Percentiles rank a stretch among this genome's conserved stretches.
phyloP scores from a whole-genome alignment of 2,888 invertebrate genomes.

The Drosophila diplacantha region DNA sequence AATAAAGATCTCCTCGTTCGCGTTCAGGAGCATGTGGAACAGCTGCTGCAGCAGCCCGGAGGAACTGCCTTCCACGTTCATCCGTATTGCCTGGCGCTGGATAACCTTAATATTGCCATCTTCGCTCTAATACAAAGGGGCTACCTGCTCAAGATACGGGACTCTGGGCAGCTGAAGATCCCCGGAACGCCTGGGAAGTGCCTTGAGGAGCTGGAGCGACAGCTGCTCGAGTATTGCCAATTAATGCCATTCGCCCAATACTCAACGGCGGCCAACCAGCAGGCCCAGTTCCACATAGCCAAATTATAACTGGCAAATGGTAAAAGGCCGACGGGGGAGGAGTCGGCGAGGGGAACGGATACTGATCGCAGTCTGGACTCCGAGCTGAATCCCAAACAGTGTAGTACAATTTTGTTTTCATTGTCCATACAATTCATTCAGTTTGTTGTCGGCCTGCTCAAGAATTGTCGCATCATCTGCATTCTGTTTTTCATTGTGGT shows the following conservation, averaged over 20 bases:
- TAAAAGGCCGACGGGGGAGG: conserved; percentile 20
- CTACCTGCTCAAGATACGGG: conserved; percentile 66
- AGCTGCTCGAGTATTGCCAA: conserved; percentile 72
- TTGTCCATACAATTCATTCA: conserved; percentile 46
- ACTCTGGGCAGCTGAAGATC: conserved; percentile 60
- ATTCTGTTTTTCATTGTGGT: conserved; percentile 66
- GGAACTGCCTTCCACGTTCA: conserved; percentile 78
- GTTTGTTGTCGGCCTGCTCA: conserved; percentile 57
- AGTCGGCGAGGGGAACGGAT: conserved; percentile 8
- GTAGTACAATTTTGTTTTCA: conserved; percentile 59
- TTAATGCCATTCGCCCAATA: conserved; percentile 76
- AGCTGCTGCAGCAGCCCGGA: conserved; percentile 73
- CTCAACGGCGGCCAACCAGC: conserved; percentile 63
- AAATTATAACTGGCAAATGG: conserved; percentile 74
- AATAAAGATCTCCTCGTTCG: conserved; percentile 80
- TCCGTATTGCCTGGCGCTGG: conserved; percentile 87
- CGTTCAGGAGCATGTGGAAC: conserved; percentile 82
- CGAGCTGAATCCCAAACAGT: conserved; percentile 21
- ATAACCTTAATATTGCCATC: conserved; percentile 81
- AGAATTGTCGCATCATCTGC: conserved; percentile 68
- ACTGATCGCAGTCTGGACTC: conserved; percentile 10
- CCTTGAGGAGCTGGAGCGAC: conserved; percentile 60
- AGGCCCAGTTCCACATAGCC: conserved; percentile 65
- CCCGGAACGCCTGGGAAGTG: conserved; percentile 47
- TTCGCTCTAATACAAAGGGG: conserved; percentile 79